phyloP scores from a whole-genome alignment of 2,113 vertebrate species.

The Antigone vipio region DNA sequence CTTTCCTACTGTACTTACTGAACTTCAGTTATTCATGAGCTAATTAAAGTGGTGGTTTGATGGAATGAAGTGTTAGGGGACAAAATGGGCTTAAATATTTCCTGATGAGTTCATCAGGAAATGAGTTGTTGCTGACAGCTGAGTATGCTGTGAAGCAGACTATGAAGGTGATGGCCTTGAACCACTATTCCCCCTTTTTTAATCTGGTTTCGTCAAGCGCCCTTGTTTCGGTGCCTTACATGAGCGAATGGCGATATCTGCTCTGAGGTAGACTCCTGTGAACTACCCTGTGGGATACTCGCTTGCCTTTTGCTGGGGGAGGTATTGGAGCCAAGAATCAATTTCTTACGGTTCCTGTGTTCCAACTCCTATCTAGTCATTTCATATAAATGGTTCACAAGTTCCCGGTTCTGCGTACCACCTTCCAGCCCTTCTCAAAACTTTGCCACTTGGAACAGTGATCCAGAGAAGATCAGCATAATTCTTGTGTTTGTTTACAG shows the following conservation, averaged over 20 bases:
- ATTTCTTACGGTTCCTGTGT: not conserved
- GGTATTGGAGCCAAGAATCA: not conserved
- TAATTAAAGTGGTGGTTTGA: not conserved
- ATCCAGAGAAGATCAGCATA: not conserved
- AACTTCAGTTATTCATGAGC: not conserved
- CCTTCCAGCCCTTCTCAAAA: not conserved
- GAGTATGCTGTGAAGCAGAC: not conserved
- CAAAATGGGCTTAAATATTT: not conserved
- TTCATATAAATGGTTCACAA: not conserved
- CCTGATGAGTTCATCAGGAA: not conserved
- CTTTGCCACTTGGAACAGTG: not conserved
- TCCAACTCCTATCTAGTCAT: not conserved
- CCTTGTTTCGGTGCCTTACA: fast-evolving
- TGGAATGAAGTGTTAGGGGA: not conserved
- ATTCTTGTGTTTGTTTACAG: not conserved
- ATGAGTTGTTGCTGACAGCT: not conserved
- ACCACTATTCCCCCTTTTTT: not conserved
- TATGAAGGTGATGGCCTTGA: not conserved
- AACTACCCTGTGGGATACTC: not conserved
- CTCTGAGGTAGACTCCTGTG: fast-evolving
- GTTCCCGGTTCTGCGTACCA: not conserved
- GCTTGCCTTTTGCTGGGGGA: not conserved
- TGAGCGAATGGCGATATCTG: not conserved
- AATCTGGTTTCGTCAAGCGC: fast-evolving
- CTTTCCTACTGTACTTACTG: not conserved